A percentile compares a stretch with the other conserved stretches of the same genome.
Evolutionary conservation across 2,113 vertebrate genomes (phyloP).

Genomic region (Apistogramma diplotaenia): DNA sequence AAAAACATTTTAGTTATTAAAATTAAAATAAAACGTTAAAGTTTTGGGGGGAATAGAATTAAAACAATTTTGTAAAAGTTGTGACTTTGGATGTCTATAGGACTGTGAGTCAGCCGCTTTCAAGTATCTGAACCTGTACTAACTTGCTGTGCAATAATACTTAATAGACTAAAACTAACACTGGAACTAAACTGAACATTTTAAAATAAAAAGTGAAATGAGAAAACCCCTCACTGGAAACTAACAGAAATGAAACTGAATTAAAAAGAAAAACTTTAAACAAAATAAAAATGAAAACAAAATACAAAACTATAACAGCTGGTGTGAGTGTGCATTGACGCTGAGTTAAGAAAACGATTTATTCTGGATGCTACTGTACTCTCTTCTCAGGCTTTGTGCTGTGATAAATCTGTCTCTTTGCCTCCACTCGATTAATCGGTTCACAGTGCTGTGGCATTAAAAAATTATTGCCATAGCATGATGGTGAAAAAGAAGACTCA

Average conservation of each 20-base stretch:
- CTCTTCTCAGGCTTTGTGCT: conserved; percentile 34
- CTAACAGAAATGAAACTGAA: background rate
- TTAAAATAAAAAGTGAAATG: too few relatives aligned
- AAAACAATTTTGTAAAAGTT: background rate
- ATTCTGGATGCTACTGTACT: background rate
- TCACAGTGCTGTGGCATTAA: background rate
- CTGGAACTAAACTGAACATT: background rate
- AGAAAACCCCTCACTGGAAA: background rate
- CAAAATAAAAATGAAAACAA: background rate
- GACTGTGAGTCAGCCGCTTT: background rate
- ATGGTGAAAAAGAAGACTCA: conserved; percentile 16
- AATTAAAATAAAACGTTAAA: background rate
- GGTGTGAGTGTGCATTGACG: background rate
- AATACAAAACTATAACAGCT: background rate
- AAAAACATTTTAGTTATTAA: too few relatives aligned
- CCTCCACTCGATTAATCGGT: conserved; percentile 24
- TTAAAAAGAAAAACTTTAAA: background rate
- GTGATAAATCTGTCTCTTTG: conserved; percentile 26
- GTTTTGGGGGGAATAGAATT: background rate
- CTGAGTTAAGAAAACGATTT: background rate
- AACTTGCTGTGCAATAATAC: background rate
- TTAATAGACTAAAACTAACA: background rate
- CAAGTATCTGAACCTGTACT: background rate
- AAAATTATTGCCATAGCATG: conserved; percentile 26
- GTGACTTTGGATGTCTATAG: background rate